Evolutionary conservation across 2,888 invertebrate genomes (phyloP).

Genomic region (Thera britannica): DNA sequence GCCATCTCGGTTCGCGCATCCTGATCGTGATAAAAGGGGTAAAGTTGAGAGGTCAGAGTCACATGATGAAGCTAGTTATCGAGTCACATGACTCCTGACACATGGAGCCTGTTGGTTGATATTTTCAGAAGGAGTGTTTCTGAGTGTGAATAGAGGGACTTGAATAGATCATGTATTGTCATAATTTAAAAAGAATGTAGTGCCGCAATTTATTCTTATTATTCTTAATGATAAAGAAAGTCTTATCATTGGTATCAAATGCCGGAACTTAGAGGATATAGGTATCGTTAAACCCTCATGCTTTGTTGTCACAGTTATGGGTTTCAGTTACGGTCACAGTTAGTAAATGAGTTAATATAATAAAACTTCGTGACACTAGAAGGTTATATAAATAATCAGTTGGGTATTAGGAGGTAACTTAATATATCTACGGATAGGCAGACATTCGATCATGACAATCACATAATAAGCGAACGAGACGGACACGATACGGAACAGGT

Average conservation of each 20-base stretch:
- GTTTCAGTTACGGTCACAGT: not conserved
- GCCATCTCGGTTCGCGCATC: constrained; percentile 51
- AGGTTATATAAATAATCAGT: constrained; percentile 24
- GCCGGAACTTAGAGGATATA: not conserved
- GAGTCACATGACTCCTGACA: constrained; percentile 17
- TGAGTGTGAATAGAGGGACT: no score
- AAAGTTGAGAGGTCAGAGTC: constrained; percentile 46
- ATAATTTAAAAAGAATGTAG: no score
- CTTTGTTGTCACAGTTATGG: constrained; percentile 8
- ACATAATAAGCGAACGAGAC: not conserved
- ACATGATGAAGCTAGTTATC: constrained; percentile 23
- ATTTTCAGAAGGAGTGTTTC: not conserved
- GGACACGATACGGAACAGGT: not conserved
- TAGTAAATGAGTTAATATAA: constrained; percentile 2
- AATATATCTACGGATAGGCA: constrained; percentile 7
- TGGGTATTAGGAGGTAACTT: not conserved
- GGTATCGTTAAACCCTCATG: not conserved
- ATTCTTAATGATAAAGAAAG: not conserved
- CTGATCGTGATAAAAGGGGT: constrained; percentile 51
- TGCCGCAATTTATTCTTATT: not conserved
- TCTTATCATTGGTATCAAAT: not conserved
- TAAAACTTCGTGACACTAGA: constrained; percentile 12
- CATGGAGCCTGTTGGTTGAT: constrained; percentile 4
- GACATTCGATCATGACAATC: constrained; percentile 2
- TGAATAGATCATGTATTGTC: no score